phyloP scores from a whole-genome alignment of 2,113 vertebrate species.

The Mustela nigripes region DNA sequence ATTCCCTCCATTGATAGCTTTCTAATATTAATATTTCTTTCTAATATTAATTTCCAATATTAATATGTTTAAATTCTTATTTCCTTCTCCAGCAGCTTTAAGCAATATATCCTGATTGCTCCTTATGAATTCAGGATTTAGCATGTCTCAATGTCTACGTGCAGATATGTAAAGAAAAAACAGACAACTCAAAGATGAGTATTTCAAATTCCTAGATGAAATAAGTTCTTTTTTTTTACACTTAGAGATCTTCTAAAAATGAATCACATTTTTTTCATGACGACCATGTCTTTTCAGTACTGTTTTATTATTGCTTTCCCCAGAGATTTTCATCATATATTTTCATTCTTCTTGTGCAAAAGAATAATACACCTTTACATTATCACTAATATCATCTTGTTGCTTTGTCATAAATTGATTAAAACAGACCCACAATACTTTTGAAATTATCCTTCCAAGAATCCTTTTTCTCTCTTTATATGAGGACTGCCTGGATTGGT shows the following conservation, averaged over 20 bases:
- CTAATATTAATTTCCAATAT: not conserved
- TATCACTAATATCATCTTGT: not conserved
- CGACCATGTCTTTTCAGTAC: not conserved
- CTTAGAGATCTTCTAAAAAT: not conserved
- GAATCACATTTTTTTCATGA: not conserved
- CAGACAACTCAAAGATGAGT: not conserved
- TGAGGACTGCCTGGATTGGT: not conserved
- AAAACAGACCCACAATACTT: not conserved
- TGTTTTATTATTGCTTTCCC: not conserved
- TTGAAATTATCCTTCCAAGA: not conserved
- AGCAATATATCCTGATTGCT: not conserved
- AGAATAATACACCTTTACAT: not conserved
- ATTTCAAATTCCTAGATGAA: not conserved
- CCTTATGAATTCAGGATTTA: not conserved
- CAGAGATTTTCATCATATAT: not conserved
- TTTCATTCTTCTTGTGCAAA: not conserved
- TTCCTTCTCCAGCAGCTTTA: not conserved
- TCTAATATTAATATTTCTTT: not conserved
- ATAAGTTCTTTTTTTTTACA: not conserved
- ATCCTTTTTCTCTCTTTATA: not conserved
- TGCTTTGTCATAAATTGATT: not conserved
- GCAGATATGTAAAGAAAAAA: not conserved
- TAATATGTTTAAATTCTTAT: not conserved
- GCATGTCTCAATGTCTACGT: fast-evolving
- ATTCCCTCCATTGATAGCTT: not conserved